A percentile compares a stretch with the other conserved stretches of the same genome.
These are phyloP conservation scores for Saturnia japonica DNA, from an alignment of 2,888 invertebrate species.

Conservation along the genomic window DNA sequence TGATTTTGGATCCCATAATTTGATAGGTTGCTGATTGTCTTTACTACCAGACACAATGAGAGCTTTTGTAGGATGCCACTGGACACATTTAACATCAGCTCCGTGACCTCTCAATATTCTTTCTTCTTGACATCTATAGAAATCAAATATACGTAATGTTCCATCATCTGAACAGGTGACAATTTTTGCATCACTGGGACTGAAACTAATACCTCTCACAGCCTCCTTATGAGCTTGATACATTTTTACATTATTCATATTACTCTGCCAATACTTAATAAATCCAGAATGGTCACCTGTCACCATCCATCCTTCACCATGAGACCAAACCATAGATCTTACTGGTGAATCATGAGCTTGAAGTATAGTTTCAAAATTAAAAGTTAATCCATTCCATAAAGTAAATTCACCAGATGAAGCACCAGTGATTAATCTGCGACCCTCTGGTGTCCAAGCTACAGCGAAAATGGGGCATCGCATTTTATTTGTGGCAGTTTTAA, in stretches of 20 bases:
- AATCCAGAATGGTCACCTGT: constrained; percentile 99
- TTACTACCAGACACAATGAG: constrained; percentile 99
- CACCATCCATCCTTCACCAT: constrained; percentile 99
- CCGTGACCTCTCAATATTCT: constrained; percentile 96
- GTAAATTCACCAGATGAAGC: constrained; percentile 99
- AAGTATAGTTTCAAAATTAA: constrained; percentile 99
- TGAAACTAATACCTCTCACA: constrained; percentile 99
- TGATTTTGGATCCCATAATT: constrained; percentile 99
- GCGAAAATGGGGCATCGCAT: constrained; percentile 99
- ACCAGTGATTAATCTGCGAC: constrained; percentile 97
- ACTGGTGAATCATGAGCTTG: constrained; percentile 99
- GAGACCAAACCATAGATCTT: constrained; percentile 99
- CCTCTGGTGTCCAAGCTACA: constrained; percentile 99
- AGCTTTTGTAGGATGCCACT: constrained; percentile 99
- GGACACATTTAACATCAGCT: constrained; percentile 99
- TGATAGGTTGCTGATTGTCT: constrained; percentile 99
- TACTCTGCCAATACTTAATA: constrained; percentile 99
- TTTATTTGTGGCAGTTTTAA: constrained; percentile 99
- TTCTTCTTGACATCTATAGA: constrained; percentile 98
- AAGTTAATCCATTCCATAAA: constrained; percentile 99
- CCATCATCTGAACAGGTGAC: constrained; percentile 99
- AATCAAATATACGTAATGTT: constrained; percentile 99
- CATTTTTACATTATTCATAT: constrained; percentile 99
- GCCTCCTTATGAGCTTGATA: constrained; percentile 99
- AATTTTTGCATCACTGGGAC: constrained; percentile 99